Base-by-base conservation (phyloP, 1,140 invertebrate species). In the Lordiphosa stackelbergi region DNA sequence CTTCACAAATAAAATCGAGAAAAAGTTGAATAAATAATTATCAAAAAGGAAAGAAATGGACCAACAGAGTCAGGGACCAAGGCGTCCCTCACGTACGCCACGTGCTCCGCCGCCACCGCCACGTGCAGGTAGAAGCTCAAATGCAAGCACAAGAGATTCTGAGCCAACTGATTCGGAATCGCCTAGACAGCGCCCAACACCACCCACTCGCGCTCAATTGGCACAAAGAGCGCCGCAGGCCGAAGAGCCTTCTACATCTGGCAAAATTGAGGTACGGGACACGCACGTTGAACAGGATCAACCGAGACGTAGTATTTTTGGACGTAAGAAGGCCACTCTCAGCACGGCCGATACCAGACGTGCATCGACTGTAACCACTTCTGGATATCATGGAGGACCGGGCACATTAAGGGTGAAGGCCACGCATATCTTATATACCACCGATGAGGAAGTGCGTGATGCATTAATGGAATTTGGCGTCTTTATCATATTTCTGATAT, bases 401-500 rank as follows among this genome's bases (percentile, higher is more conserved):
- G 35, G 9, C 4, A 22, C 28, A n/a, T 3, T 35, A 0, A 60
- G 12, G 6, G 9, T 37, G 4, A 79, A 79, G 11, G 13, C 51
- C 0, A 24, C 28, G 1, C 49, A 58, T 1, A 81, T 79, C 45
- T 34, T 68, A 1, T 79, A 79, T 13, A 71, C 69, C 7, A 73
- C 64, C 12, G 77, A 81, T 34, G 77, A 83, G 16, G 77, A 81
- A 31, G 77, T 81, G 12, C 77, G 77, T 10, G 72, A 69, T 19
- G 77, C 77, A 2, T 64, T 81, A 4, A 22, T 81, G 10, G 77
- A 81, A 31, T 83, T 86, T 10, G 66, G 35, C 0, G 60, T 86
- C 3, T 86, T 86, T 43, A 57, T 86, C 1, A 59, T 81, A n/a
- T 86, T 86, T 28, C 57, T 86, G 0, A 28, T 86, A 5, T 19